These are phyloP conservation scores for Vombatus ursinus DNA, from an alignment of 2,113 vertebrate species.

Conservation along the genomic window DNA sequence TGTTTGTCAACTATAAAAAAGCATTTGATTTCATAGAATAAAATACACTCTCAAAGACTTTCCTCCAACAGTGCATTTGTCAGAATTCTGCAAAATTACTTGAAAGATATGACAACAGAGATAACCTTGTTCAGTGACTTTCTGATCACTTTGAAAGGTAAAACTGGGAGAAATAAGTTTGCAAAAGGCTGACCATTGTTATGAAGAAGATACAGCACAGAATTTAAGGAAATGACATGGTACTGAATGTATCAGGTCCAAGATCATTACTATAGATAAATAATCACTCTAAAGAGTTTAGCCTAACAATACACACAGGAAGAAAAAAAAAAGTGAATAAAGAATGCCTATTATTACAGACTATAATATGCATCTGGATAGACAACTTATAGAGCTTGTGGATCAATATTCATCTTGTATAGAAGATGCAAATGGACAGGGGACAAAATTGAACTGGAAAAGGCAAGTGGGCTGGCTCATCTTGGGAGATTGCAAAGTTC, in stretches of 20 bases:
- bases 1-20: neutral
- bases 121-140: neutral
- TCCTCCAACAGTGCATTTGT: neutral
- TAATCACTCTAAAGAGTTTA: neutral
- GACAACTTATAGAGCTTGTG: neutral
- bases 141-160: neutral
- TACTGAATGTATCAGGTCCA: neutral
- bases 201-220: neutral
- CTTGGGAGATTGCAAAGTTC: neutral
- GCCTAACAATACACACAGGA: neutral
- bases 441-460: neutral
- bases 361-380: neutral
- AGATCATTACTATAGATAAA: neutral
- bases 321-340: neutral
- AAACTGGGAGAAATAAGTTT: neutral
- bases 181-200: neutral
- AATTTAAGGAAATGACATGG: neutral
- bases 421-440: neutral
- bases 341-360: neutral
- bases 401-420: neutral
- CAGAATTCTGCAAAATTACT: neutral
- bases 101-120: neutral
- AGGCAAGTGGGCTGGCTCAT: neutral
- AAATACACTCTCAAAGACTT: neutral
- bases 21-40: neutral